Conservation (phyloP, 2,888 invertebrate genomes). For the Erynnis tages region DNA sequence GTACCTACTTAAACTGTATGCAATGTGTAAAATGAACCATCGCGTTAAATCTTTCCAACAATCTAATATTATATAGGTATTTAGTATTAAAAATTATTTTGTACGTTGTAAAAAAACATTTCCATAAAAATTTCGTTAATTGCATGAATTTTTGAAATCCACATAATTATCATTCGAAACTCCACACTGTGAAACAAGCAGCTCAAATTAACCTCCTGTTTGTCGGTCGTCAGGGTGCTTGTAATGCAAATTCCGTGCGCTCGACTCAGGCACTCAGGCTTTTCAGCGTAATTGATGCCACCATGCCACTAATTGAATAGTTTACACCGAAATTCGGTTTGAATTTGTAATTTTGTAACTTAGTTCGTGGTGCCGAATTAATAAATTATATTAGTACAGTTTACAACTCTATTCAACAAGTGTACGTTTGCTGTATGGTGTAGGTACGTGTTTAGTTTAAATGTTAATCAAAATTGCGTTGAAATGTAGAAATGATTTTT, state of each 20-base stretch:
- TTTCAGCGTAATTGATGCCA: constrained; percentile 24
- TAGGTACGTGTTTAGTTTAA: too few relatives aligned
- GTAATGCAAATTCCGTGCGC: constrained; percentile 49
- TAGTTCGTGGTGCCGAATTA: constrained; percentile 39
- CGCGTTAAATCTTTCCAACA: too few relatives aligned
- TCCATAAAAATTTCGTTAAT: too few relatives aligned
- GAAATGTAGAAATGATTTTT: too few relatives aligned
- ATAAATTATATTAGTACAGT: constrained; percentile 24
- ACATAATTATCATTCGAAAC: constrained; percentile 11
- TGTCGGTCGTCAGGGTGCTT: constrained; percentile 30
- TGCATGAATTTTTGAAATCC: too few relatives aligned
- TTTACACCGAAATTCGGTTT: constrained; percentile 24
- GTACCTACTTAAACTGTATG: too few relatives aligned
- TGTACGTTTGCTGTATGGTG: too few relatives aligned
- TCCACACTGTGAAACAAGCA: constrained; percentile 6
- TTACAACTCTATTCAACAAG: constrained; percentile 4
- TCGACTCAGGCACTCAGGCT: constrained; percentile 25
- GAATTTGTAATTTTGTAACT: constrained; percentile 51
- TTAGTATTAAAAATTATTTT: too few relatives aligned
- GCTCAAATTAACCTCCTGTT: constrained; percentile 26
- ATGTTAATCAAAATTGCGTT: too few relatives aligned
- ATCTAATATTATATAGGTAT: too few relatives aligned
- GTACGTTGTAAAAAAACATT: too few relatives aligned
- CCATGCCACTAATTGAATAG: constrained; percentile 25
- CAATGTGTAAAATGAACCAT: too few relatives aligned